Conservation (phyloP, 2,797 vertebrate species). For the Euphonia xanthogaster region DNA sequence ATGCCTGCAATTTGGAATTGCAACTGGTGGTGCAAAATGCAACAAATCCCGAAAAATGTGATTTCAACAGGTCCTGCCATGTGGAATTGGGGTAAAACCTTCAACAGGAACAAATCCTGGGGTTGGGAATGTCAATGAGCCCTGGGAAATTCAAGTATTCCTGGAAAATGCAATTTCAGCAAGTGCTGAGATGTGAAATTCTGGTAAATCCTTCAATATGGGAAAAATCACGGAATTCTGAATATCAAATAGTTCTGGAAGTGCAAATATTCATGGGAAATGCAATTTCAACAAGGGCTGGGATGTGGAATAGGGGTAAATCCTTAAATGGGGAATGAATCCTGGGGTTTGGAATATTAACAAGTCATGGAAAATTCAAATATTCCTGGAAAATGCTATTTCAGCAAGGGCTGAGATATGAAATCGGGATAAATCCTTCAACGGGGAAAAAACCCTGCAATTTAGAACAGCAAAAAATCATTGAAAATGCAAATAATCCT, state of each 20-base stretch:
- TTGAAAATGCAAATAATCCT: background rate
- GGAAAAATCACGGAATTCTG: background rate
- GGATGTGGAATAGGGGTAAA: background rate
- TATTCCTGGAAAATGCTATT: background rate
- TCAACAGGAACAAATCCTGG: too few species aligned
- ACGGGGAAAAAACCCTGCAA: background rate
- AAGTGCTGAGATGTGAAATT: too few species aligned
- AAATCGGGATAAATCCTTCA: background rate
- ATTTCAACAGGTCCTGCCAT: too few species aligned
- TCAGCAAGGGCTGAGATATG: background rate
- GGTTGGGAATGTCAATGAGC: rapidly evolving
- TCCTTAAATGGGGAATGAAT: too few species aligned
- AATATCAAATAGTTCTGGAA: too few species aligned
- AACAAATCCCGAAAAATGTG: background rate
- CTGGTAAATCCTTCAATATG: background rate
- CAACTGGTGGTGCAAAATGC: too few species aligned
- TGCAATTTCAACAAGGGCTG: too few species aligned
- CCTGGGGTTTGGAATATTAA: background rate
- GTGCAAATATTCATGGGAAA: background rate
- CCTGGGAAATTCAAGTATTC: background rate
- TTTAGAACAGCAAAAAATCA: background rate
- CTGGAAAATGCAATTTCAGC: background rate
- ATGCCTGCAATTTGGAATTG: too few species aligned
- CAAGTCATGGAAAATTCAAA: rapidly evolving
- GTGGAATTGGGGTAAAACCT: background rate